Evolutionary conservation across 1,140 invertebrate genomes (phyloP), one percentile per base, ranked within the genome.

Genomic region (Lucilia sericata): DNA sequence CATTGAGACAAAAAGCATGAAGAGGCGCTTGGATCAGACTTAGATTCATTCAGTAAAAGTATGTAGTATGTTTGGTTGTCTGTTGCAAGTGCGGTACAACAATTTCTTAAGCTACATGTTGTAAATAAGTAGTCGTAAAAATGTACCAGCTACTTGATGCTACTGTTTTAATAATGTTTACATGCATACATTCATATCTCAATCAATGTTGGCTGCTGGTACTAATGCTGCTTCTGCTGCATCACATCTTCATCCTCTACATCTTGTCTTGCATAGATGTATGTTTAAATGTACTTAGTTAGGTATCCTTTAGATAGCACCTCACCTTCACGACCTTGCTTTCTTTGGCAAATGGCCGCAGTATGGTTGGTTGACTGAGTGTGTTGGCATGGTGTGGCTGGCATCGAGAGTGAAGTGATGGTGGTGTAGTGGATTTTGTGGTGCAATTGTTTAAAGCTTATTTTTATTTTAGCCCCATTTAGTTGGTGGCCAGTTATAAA

Each of bases 111-210:
- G 55, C 55, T 10, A 70, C 19, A 70, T 70, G 19, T 70, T 70
- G 65, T 70, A 21, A 60, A 60, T 60, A 60, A 60, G 65, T 19
- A 70, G n/a, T 70, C 65, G 65, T 70, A 70, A 70, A 60, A 70
- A 70, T 70, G 65, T 21, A 70, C 21, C n/a, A 70, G 65, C 65
- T 70, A 70, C 65, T 81, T 82, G 65, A 17, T 74, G 84, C 84
- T 84, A 84, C 84, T 84, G 84, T 84, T 84, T 82, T 82, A 81
- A 84, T 82, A 84, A 84, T 84, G 84, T 84, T 84, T 84, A 70
- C 65, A 70, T 70, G 65, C 65, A 70, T 70, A 70, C 65, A 70
- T 70, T 70, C 78, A 82, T 83, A 85, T 85, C 84, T 85, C 84
- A 85, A 85, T 85, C 84, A 85, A 82, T 70, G 65, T 21, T 19